phyloP scores from a whole-genome alignment of 2,888 invertebrate species.

The Limnephilus lunatus region DNA sequence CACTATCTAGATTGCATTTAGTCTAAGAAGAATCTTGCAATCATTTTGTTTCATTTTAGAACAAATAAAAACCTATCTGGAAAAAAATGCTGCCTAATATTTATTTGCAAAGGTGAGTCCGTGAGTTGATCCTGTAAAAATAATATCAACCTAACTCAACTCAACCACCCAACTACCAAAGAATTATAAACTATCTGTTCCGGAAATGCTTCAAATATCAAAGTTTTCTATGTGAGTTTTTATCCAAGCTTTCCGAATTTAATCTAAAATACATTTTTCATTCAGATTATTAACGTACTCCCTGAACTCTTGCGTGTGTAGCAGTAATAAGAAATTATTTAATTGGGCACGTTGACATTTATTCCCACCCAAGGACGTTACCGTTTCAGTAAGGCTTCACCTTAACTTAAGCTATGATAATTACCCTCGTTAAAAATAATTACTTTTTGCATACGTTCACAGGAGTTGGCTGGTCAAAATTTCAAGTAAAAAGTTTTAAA shows the following conservation, averaged over 20 bases:
- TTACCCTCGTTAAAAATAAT: constrained; percentile 16
- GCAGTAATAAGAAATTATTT: constrained; percentile 1
- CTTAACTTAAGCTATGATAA: not conserved
- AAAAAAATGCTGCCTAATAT: not conserved
- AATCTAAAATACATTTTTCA: not conserved
- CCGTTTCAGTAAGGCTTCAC: not conserved
- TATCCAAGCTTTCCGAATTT: not conserved
- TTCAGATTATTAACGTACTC: not conserved
- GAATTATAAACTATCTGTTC: not conserved
- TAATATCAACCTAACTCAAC: not conserved
- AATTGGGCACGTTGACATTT: constrained; percentile 17
- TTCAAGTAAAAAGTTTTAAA: not conserved
- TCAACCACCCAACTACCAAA: not conserved
- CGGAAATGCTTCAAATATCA: not conserved
- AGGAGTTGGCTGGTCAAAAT: not conserved
- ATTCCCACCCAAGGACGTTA: not conserved
- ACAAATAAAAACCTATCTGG: too few species aligned
- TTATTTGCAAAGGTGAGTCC: not conserved
- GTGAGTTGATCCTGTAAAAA: not conserved
- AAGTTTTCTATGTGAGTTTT: not conserved
- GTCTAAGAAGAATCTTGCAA: too few species aligned
- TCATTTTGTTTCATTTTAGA: too few species aligned
- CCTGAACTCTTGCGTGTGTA: not conserved
- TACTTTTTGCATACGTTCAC: constrained; percentile 7
- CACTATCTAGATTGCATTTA: too few species aligned